Evolutionary conservation across 2,113 vertebrate species (phyloP).

Genomic region (Chroicocephalus ridibundus): DNA sequence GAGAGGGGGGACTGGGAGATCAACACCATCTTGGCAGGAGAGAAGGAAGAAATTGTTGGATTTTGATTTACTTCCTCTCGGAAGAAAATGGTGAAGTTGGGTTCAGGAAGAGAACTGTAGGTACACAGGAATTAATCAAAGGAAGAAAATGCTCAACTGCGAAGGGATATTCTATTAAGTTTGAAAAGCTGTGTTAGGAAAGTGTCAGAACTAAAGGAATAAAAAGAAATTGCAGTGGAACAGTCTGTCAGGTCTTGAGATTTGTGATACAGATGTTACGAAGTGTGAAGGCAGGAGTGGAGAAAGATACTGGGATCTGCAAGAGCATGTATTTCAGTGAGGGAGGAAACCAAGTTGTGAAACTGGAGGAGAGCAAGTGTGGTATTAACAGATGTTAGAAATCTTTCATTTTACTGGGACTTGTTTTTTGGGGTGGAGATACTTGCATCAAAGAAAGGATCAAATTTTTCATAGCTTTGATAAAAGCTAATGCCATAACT

Average conservation of each 20-base stretch:
- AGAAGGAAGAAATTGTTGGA: not conserved
- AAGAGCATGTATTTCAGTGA: not conserved
- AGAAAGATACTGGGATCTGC: not conserved
- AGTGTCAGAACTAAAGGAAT: not conserved
- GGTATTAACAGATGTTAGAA: not conserved
- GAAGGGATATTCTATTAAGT: not conserved
- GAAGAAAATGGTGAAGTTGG: not conserved
- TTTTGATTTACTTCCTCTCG: not conserved
- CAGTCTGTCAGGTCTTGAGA: not conserved
- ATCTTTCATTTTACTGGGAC: not conserved
- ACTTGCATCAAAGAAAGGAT: not conserved
- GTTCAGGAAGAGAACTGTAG: not conserved
- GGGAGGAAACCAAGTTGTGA: not conserved
- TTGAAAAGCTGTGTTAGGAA: not conserved
- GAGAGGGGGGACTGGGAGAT: not conserved
- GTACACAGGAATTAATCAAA: not conserved
- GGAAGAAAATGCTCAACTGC: not conserved
- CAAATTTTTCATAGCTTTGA: not conserved
- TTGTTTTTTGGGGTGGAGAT: not conserved
- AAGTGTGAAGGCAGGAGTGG: not conserved
- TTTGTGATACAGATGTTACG: rapidly evolving
- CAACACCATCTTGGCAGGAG: not conserved
- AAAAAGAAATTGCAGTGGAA: not conserved
- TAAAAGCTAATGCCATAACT: not conserved
- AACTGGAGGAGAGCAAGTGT: not conserved